Evolutionary conservation across 2,888 invertebrate species (phyloP), one percentile per base, ranked within the genome.

Genomic region (Drosophila fungiperda): DNA sequence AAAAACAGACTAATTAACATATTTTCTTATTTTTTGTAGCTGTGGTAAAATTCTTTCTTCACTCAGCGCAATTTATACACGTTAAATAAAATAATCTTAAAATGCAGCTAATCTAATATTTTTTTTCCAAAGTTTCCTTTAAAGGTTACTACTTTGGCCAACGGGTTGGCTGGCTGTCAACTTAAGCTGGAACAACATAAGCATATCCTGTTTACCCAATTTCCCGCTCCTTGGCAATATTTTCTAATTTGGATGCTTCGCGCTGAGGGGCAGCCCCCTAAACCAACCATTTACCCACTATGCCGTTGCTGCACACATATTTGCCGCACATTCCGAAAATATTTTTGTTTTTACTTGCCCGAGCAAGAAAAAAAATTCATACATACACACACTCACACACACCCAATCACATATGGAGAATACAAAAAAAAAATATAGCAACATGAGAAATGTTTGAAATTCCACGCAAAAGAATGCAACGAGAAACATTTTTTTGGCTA

Each of bases 391-490:
- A n/a, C 2, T 29, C 40, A 38, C 60, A 54, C 52, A 35, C 15
- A 54, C 26, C 11, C 36, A 38, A 45, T 45, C 20, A 55, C 36
- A 55, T 23, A 23, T 4, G 2, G 54, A 54, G 35, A 17, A 9
- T 12, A 26, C 23, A 20, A 55, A 72, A 78, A 55, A 72, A 78
- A 61, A 72, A 80, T 61, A 67, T 54, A 52, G 73, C 69, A 74
- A 63, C 78, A 83, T 77, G 84, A 71, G 75, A 72, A 87, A 83
- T 87, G 75, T 78, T 83, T 87, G 68, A 83, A 83, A 83, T 83
- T 83, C 83, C 78, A 74, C 83, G 75, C 84, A 83, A 81, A 83
- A 83, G 82, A 74, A 87, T 83, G 87, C 87, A 75, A 76, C 73
- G 75, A 75, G 72, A 63, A 86, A 68, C 82, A 73, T 77, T 80